A percentile compares a stretch with the other conserved stretches of the same genome.
Conservation (phyloP, 2,888 invertebrate species). For the Tortricodes alternella region DNA sequence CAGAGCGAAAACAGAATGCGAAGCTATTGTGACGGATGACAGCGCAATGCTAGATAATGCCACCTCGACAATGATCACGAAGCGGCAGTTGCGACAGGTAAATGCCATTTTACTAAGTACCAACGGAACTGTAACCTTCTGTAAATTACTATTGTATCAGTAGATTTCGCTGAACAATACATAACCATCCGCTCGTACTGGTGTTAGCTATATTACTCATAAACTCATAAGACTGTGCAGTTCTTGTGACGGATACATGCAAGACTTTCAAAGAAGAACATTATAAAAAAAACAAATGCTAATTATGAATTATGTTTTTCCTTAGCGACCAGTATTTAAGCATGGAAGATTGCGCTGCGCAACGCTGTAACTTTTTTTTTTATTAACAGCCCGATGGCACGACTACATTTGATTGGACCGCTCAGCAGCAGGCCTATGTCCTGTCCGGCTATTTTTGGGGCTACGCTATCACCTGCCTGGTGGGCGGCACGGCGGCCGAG, state of each 20-base stretch:
- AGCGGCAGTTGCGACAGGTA: conserved; percentile 66
- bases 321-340: no score
- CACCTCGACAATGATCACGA: conserved; percentile 50
- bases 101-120: conserved; percentile 28
- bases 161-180: conserved; percentile 27
- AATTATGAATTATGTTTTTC: no score
- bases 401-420: conserved; percentile 80
- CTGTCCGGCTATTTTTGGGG: conserved; percentile 82
- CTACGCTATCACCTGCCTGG: conserved; percentile 85
- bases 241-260: background rate
- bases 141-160: background rate
- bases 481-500: conserved; percentile 85
- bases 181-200: conserved; percentile 22
- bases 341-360: no score
- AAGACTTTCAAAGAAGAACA: no score
- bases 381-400: conserved; percentile 63
- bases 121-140: conserved; percentile 19
- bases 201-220: background rate
- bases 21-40: conserved; percentile 71
- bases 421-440: conserved; percentile 84
- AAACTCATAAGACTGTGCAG: background rate
- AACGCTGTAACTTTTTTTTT: no score
- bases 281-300: no score
- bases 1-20: conserved; percentile 76
- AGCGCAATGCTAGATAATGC: conserved; percentile 55